Conservation (phyloP, 2,113 vertebrate genomes). For the Eira barbara region DNA sequence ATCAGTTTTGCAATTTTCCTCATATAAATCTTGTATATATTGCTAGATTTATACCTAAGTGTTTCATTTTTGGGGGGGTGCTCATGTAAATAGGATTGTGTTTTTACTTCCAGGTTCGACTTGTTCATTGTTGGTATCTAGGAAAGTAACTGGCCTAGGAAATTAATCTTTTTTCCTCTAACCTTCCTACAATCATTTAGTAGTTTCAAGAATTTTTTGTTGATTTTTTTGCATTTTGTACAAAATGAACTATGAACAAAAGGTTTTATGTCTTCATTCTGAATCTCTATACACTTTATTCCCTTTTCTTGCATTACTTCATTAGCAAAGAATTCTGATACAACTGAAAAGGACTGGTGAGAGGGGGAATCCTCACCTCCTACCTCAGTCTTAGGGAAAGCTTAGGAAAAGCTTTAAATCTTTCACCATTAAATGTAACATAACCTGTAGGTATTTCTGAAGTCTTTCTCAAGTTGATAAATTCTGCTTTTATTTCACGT, state of each 20-base stretch:
- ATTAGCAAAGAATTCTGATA: not conserved
- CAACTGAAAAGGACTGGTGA: not conserved
- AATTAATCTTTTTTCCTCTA: not conserved
- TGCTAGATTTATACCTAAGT: not conserved
- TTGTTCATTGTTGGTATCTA: not conserved
- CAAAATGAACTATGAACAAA: not conserved
- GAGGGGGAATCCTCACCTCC: not conserved
- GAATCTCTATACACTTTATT: not conserved
- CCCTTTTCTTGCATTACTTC: not conserved
- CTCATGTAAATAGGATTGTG: not conserved
- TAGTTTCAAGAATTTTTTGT: not conserved
- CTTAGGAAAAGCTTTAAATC: not conserved
- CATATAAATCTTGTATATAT: not conserved
- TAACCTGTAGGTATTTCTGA: not conserved
- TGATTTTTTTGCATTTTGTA: not conserved
- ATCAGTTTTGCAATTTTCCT: not conserved
- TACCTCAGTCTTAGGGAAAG: not conserved
- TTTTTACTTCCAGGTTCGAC: not conserved
- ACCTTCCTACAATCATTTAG: not conserved
- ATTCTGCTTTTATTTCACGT: not conserved
- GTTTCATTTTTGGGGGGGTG: not conserved
- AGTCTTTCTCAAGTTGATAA: not conserved
- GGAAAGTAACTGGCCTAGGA: not conserved
- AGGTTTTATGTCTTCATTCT: not conserved
- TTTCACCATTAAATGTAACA: not conserved